Conservation (phyloP, 2,888 invertebrate genomes). For the Blera fallax region DNA sequence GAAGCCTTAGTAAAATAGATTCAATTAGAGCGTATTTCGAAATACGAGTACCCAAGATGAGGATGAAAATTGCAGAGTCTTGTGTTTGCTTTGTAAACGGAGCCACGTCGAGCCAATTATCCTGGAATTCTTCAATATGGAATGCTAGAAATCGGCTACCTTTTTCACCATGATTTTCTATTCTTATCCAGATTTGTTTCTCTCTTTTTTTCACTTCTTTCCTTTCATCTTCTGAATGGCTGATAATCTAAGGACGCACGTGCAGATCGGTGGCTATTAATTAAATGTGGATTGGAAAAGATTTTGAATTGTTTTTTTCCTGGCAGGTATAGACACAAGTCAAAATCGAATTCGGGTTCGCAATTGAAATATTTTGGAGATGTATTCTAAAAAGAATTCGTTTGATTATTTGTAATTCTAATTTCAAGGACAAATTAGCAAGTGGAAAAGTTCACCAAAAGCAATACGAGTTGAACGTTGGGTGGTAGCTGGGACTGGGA, state of each 20-base stretch:
- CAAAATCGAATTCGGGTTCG: not conserved
- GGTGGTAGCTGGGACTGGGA: no score
- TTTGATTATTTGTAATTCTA: not conserved
- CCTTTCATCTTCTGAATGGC: not conserved
- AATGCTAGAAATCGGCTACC: not conserved
- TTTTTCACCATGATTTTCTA: not conserved
- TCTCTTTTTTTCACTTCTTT: not conserved
- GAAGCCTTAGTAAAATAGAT: constrained; percentile 23
- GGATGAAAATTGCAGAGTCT: not conserved
- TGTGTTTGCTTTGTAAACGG: constrained; percentile 17
- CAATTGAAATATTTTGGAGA: not conserved
- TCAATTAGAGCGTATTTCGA: constrained; percentile 27
- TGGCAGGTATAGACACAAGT: not conserved
- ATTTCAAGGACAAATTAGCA: not conserved
- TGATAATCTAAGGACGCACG: not conserved
- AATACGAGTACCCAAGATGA: not conserved
- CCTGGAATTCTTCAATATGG: not conserved
- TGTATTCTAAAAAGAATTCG: not conserved
- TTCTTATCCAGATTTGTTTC: not conserved
- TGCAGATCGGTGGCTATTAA: not conserved
- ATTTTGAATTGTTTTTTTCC: not conserved
- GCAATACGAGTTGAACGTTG: no score
- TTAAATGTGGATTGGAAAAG: not conserved
- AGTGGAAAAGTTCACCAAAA: no score
- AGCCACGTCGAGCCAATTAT: not conserved